phyloP scores from a whole-genome alignment of 1,140 invertebrate genomes.

The Caenorhabditis briggsae region DNA sequence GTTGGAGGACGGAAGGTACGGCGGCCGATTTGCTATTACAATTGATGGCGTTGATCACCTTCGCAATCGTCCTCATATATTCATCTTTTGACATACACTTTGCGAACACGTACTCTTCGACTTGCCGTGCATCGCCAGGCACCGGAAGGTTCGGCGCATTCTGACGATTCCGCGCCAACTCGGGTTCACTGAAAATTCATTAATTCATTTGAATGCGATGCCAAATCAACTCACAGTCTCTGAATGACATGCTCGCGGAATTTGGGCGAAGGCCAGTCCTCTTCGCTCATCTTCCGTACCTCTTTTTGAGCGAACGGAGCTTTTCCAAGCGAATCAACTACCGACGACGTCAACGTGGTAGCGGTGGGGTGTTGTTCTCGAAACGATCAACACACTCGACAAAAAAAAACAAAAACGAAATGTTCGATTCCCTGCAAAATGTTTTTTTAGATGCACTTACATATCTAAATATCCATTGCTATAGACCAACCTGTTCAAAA shows the following conservation, averaged over 20 bases:
- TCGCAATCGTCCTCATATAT: conserved; percentile 78
- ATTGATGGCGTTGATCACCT: conserved; percentile 77
- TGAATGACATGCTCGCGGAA: conserved; percentile 77
- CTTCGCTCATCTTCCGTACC: conserved; percentile 67
- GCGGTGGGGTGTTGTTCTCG: not conserved
- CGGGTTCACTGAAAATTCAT: conserved; percentile 74
- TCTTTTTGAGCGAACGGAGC: conserved; percentile 21
- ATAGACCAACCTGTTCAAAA: not conserved
- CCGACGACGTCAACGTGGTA: conserved; percentile 48
- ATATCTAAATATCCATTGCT: not conserved
- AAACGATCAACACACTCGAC: not conserved
- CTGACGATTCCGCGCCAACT: conserved; percentile 77
- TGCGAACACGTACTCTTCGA: conserved; percentile 78
- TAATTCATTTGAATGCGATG: not conserved
- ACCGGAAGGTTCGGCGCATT: conserved; percentile 77
- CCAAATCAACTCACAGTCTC: conserved; percentile 72
- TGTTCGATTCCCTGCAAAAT: conserved; percentile 1
- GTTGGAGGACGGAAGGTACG: conserved; percentile 73
- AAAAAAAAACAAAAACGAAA: not conserved
- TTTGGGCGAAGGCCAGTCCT: conserved; percentile 77
- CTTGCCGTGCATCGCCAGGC: conserved; percentile 76
- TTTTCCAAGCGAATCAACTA: conserved; percentile 50
- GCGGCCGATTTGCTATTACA: conserved; percentile 77
- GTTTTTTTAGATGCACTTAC: not conserved
- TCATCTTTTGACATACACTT: conserved; percentile 77